Evolutionary conservation across 2,888 invertebrate species (phyloP), one percentile per base, ranked within the genome.

Genomic region (Drosophila quasianomalipes): DNA sequence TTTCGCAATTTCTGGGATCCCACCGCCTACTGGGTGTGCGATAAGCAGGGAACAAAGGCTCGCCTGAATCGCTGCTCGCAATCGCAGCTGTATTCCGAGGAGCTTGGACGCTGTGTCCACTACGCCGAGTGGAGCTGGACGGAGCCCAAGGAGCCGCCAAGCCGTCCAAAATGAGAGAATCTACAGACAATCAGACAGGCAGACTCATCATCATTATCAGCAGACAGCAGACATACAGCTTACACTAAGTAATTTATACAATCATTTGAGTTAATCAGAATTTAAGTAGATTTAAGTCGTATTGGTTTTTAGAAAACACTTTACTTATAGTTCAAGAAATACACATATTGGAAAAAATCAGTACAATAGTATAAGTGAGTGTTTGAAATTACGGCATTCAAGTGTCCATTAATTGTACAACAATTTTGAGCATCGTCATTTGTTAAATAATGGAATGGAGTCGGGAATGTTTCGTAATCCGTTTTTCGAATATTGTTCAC

Each of bases 1-100:
- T 92, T 92, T 72, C 92, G 92, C 28, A 88, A 92, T 59, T 92
- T 91, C 76, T 92, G 93, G 91, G 92, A 92, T 76, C 93, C 92
- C 37, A 93, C 92, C 10, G 80, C 91, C 0, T 92, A 91, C 65
- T 92, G 92, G 92, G 79, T 90, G 62, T 92, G 92, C 73, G 91
- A 90, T 0, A 80, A 74, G 73, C 87, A 88, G 63, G 91, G 87
- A 2, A 82, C 82, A 19, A 80, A 83, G 0, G 92, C 92, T 0
- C 76, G 80, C 28, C 76, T 85, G 6, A 82, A 81, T 44, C 91
- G 83, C 44, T 92, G 92, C 61, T 84, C 84, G 7, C 66, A 81
- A 44, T 82, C 92, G 1, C 80, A 92, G 63, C 71, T 92, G 9
- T 92, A 85, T 55, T 90, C 87, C 58, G 92, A 92, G 65, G 84